Evolutionary conservation across 2,113 vertebrate genomes (phyloP), one percentile per base, ranked within the genome.

Genomic region (Murina feae): DNA sequence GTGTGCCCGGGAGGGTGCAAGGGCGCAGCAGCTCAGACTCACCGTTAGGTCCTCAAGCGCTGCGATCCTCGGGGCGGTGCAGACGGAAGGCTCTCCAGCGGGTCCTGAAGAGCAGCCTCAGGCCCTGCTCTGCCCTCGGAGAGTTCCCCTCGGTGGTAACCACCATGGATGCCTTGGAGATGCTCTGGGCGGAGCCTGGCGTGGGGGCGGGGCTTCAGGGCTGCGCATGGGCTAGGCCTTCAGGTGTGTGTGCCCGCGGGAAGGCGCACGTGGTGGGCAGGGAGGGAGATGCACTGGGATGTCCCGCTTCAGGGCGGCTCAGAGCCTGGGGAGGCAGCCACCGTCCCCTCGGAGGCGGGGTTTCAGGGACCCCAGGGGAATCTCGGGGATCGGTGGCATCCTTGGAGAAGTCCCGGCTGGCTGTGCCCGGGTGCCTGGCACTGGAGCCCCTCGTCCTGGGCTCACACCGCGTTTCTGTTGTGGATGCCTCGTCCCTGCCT

Each of bases 371-470:
- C 23, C 21, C 51, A n/a, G 6, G 51, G 51, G 51, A 12, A 51
- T 72, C 68, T 74, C 2, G 6, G 1, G 25, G 18, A 49, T 69
- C 7, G 37, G 7, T 6, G 0, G 23, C 10, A 0, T 63, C 9
- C 11, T 4, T 44, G 17, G 8, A 42, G n/a, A 14, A 16, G 21
- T 39, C 68, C 3, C 2, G 9, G 9, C 53, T 66, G 28, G 28
- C 58, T 4, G 23, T 17, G 9, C 4, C 0, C n/a, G 4, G 51
- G 44, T 42, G 30, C 0, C 35, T 8, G 69, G 44, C 32, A 21
- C 30, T 9, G 2, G 37, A 65, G 69, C 8, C 13, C 37, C 20
- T n/a, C 16, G 8, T 39, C 18, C n/a, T 53, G 35, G 53, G 39
- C 17, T 75, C 30, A 20, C 35, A 7, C 9, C 1, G 9, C 49